These are phyloP conservation scores for Noctua pronuba DNA, from an alignment of 2,888 invertebrate genomes.

Conservation along the genomic window DNA sequence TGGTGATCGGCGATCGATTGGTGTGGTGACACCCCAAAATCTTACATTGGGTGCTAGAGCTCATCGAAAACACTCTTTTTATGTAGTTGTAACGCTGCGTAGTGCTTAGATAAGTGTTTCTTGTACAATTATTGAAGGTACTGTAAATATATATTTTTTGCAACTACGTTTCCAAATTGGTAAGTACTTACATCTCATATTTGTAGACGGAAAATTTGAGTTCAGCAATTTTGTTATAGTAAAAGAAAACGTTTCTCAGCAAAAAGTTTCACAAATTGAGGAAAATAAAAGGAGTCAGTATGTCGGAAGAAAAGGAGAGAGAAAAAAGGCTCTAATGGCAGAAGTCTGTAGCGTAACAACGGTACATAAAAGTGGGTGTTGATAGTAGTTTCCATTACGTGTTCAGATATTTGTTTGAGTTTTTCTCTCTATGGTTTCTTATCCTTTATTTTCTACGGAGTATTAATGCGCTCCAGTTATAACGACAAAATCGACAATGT, in stretches of 20 bases:
- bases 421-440: constrained; percentile 29
- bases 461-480: constrained; percentile 2
- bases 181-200: constrained; percentile 18
- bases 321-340: constrained; percentile 58
- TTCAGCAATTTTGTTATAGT: constrained; percentile 42
- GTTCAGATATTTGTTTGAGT: constrained; percentile 51
- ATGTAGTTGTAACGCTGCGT: no score
- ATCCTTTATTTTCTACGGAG: constrained; percentile 16
- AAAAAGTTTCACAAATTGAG: constrained; percentile 38
- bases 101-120: no score
- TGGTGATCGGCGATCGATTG: no score
- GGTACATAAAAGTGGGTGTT: constrained; percentile 41
- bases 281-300: constrained; percentile 53
- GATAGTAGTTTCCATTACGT: constrained; percentile 51
- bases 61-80: no score
- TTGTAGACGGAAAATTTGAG: constrained; percentile 22
- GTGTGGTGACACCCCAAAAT: no score
- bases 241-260: constrained; percentile 33
- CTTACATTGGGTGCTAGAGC: no score
- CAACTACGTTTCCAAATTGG: constrained; percentile 26
- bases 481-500: background rate
- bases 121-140: no score
- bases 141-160: background rate
- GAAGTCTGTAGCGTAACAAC: constrained; percentile 50
- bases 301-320: constrained; percentile 41